phyloP scores from a whole-genome alignment of 2,113 vertebrate species.

The Cepphus grylle region DNA sequence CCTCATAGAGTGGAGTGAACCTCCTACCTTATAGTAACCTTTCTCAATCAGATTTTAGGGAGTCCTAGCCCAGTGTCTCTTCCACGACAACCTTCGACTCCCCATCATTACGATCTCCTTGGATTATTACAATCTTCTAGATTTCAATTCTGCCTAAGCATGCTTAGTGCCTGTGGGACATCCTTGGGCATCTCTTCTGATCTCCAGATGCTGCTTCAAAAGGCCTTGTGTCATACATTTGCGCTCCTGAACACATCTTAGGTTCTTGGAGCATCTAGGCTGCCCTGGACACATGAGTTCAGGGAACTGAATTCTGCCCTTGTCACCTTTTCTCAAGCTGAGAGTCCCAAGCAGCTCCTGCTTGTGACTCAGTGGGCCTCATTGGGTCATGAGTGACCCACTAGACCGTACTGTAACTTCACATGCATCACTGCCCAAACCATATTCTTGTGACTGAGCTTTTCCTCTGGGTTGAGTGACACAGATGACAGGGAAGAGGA shows the following conservation, averaged over 20 bases:
- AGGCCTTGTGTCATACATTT: not conserved
- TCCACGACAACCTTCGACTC: not conserved
- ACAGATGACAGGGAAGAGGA: not conserved
- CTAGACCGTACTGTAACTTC: not conserved
- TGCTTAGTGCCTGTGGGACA: not conserved
- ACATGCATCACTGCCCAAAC: not conserved
- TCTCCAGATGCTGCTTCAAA: not conserved
- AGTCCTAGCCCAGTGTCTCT: not conserved
- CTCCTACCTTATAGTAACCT: not conserved
- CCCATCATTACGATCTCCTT: not conserved
- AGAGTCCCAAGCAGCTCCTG: not conserved
- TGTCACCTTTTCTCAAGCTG: not conserved
- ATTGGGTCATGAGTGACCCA: not conserved
- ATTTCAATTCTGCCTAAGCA: not conserved
- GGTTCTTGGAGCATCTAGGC: not conserved
- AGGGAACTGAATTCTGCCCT: not conserved
- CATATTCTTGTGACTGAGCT: not conserved
- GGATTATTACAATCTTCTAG: not conserved
- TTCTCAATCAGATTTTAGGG: not conserved
- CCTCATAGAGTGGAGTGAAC: not conserved
- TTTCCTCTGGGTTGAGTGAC: not conserved
- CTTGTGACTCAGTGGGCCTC: not conserved
- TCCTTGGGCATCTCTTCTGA: not conserved
- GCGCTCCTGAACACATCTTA: not conserved
- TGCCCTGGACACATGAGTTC: not conserved